Conservation (phyloP, 2,113 vertebrate genomes). For the zebrafish (Danio rerio) region GRCz12tu NC_133191.1:15736501-15737000, state of each 20-base stretch:
- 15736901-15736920: background rate
- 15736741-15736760: background rate
- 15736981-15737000: slow-evolving; percentile 64
- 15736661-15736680: background rate
- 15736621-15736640: too few relatives aligned
- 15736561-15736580: too few relatives aligned
- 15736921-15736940: slow-evolving; percentile 21
- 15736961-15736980: slow-evolving; percentile 53
- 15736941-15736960: slow-evolving; percentile 41
- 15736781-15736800: background rate
- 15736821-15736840: slow-evolving; percentile 14
- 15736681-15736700: background rate
- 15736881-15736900: background rate
- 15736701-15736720: slow-evolving; percentile 6
- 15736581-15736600: too few relatives aligned
- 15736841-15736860: slow-evolving; percentile 1
- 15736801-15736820: slow-evolving; percentile 17
- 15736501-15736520: too few relatives aligned
- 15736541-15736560: too few relatives aligned
- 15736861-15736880: background rate
- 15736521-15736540: too few relatives aligned
- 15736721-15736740: background rate
- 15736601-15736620: too few relatives aligned
- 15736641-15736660: too few relatives aligned
- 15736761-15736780: slow-evolving; percentile 2